Evolutionary conservation across 2,888 invertebrate species (phyloP), one percentile per base, ranked within the genome.

Genomic region (Phaonia tiefii): DNA sequence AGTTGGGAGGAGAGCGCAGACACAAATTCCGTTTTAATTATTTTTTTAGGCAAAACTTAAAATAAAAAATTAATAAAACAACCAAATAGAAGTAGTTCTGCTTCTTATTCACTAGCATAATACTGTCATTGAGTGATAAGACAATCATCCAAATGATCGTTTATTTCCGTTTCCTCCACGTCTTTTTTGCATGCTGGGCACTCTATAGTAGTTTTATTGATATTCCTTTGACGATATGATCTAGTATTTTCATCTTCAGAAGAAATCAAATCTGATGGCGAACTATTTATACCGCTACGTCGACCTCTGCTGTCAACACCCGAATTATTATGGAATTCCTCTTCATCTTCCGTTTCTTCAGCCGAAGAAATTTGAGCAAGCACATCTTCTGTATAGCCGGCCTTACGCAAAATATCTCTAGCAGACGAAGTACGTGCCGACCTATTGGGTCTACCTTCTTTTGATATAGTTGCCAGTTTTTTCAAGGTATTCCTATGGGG

Each of bases 151-250:
- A 90, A 83, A 79, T 91, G 91, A 0, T 86, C 86, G 66, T 87
- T 88, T 20, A 90, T 82, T 66, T 86, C 83, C 31, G 86, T 84
- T 0, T 87, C 85, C n/a, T 87, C 85, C 1, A 90, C 83, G 46
- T 89, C 86, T 11, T 79, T 76, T 1, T 87, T 88, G 72, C 91
- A 91, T 10, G 83, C 86, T 2, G 91, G 90, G 66, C 91, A 91
- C 25, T 86, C 80, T 0, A 84, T 83, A 0, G 89, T 89, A 1
- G 75, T 77, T 56, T 87, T 88, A 13, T 83, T 85, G 1, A 90
- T 83, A 22, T 75, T 84, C 11, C 85, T 85, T 54, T 87, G 87
- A 1, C 91, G 88, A 20, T 86, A 85, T 1, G 85, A 86, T 10
- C 84, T 8, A 72, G 87, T 26, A 73, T 80, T 82, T 63, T 85